These are phyloP conservation scores for Prunella strophiata DNA, from an alignment of 2,797 vertebrate species.

Conservation along the genomic window DNA sequence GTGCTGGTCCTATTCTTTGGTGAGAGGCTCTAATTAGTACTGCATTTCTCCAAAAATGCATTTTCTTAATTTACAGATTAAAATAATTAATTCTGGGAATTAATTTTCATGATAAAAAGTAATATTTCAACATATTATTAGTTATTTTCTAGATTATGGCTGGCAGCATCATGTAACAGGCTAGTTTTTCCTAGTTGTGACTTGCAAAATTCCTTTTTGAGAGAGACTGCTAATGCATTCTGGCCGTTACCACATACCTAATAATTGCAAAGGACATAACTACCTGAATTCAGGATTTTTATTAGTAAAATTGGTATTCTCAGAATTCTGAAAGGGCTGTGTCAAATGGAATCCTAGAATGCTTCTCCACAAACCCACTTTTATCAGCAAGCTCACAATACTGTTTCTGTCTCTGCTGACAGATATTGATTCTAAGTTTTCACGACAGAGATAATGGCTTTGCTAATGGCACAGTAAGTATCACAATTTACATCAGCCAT, in stretches of 20 bases:
- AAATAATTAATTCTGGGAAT: background rate
- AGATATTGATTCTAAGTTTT: slow-evolving; percentile 21
- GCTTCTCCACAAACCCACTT: background rate
- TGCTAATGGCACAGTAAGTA: slow-evolving; percentile 53
- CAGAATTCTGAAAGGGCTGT: background rate
- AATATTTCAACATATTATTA: background rate
- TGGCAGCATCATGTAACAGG: background rate
- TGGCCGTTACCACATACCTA: background rate
- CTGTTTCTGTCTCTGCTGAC: slow-evolving; percentile 23
- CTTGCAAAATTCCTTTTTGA: background rate
- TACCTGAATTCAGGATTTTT: background rate
- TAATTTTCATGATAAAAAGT: background rate
- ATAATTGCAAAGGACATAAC: background rate
- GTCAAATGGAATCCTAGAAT: background rate
- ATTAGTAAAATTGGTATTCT: background rate
- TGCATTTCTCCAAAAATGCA: background rate
- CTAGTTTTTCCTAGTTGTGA: background rate
- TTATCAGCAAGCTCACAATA: background rate
- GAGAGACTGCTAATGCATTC: background rate
- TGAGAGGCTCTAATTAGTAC: background rate
- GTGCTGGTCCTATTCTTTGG: background rate
- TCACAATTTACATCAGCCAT: slow-evolving; percentile 43
- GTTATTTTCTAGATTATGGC: background rate
- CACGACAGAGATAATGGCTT: slow-evolving; percentile 32
- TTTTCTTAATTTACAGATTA: background rate